These are phyloP conservation scores for Melinopterus prodromus DNA, from an alignment of 2,888 invertebrate genomes.

Conservation along the genomic window DNA sequence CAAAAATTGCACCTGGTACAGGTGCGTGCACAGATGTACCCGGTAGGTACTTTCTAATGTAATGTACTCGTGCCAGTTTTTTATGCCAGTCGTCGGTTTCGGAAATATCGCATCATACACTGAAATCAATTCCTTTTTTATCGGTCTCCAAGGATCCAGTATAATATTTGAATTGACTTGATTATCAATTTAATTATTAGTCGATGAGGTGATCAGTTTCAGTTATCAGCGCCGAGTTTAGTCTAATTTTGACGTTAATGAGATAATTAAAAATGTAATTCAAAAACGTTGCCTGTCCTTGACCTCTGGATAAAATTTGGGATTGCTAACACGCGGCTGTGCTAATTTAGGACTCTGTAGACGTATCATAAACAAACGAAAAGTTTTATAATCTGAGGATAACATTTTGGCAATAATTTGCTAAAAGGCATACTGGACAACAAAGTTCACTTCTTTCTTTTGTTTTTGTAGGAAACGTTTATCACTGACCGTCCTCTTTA, in stretches of 20 bases:
- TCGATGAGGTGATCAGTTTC: not conserved
- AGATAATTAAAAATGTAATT: not conserved
- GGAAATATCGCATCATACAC: not conserved
- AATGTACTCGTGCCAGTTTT: conserved; percentile 4
- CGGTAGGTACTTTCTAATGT: conserved; percentile 4
- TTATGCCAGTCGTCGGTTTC: not conserved
- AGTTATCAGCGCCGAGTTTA: not conserved
- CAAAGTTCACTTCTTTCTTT: too few species aligned
- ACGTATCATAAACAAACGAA: not conserved
- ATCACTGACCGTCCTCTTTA: too few species aligned
- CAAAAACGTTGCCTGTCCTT: not conserved
- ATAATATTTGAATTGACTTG: not conserved
- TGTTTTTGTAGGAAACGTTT: too few species aligned
- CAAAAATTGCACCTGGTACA: conserved; percentile 4
- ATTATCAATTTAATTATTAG: not conserved
- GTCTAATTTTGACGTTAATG: not conserved
- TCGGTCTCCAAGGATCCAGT: not conserved
- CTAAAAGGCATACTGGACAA: not conserved
- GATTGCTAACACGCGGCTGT: not conserved
- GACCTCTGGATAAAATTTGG: not conserved
- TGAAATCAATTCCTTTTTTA: not conserved
- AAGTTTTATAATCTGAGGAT: not conserved
- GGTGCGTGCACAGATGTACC: not conserved
- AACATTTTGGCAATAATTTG: not conserved
- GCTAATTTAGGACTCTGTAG: not conserved